A percentile compares a stretch with the other conserved stretches of the same genome.
phyloP scores from a whole-genome alignment of 2,113 vertebrate genomes.

The Himantopus leucocephalus region DNA sequence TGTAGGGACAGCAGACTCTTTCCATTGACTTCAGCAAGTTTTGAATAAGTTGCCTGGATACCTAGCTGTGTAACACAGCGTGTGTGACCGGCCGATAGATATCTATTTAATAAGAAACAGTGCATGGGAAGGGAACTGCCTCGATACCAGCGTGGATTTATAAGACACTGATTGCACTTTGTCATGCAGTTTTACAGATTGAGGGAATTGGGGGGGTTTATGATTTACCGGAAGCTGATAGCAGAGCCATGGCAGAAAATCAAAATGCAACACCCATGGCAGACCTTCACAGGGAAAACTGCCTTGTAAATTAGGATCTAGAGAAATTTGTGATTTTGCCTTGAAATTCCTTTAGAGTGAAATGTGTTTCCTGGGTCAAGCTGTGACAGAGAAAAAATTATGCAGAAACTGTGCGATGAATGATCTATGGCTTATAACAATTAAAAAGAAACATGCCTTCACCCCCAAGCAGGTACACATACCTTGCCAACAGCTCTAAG shows the following conservation, averaged over 20 bases:
- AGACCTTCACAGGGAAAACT: not conserved
- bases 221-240: not conserved
- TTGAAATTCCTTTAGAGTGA: not conserved
- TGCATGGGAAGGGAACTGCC: not conserved
- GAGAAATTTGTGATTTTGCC: not conserved
- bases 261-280: conserved; percentile 9
- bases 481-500: not conserved
- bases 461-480: not conserved
- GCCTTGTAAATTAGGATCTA: not conserved
- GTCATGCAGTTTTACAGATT: not conserved
- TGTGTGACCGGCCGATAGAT: not conserved
- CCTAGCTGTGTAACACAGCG: not conserved
- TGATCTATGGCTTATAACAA: not conserved
- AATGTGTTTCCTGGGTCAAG: not conserved
- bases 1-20: not conserved
- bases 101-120: conserved; percentile 49
- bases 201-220: not conserved
- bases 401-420: not conserved
- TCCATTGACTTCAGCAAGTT: conserved; percentile 15
- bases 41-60: conserved; percentile 39
- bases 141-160: not conserved
- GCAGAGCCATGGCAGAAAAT: not conserved
- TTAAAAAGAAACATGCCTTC: not conserved
- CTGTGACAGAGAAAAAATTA: not conserved
- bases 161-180: not conserved